Conservation (phyloP, 2,113 vertebrate species). For the Oostethus manadensis region DNA sequence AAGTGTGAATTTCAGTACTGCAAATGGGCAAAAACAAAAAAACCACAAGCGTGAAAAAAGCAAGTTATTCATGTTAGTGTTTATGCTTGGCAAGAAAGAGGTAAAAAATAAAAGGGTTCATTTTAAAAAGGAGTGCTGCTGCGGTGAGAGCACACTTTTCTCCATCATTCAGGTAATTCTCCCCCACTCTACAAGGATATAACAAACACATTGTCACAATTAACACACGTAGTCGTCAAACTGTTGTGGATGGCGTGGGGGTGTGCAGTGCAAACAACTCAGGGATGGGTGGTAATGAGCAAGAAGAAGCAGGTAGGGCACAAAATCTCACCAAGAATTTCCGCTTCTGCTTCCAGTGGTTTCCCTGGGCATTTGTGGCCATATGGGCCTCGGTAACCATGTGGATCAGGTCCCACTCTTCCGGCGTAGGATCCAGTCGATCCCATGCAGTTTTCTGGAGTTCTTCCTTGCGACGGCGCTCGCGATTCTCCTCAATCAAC, state of each 20-base stretch:
- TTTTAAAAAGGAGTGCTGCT: constrained; percentile 58
- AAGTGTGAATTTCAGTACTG: not conserved
- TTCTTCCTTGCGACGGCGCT: constrained; percentile 86
- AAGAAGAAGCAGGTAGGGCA: constrained; percentile 13
- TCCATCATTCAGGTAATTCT: constrained; percentile 71
- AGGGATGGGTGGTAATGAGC: constrained; percentile 14
- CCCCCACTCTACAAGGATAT: constrained; percentile 75
- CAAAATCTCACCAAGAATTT: constrained; percentile 90
- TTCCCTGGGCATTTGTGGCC: constrained; percentile 95
- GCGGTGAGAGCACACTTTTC: constrained; percentile 26
- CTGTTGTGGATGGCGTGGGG: not conserved
- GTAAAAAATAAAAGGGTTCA: constrained; percentile 49
- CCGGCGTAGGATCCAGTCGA: constrained; percentile 86
- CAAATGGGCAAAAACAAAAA: not conserved
- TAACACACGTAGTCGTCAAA: constrained; percentile 36
- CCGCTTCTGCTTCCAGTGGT: constrained; percentile 97
- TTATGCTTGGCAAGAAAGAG: constrained; percentile 26
- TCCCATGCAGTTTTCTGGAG: constrained; percentile 87
- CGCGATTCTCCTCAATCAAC: constrained; percentile 93
- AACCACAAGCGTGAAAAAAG: constrained; percentile 15
- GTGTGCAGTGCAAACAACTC: constrained; percentile 22
- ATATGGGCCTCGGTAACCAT: constrained; percentile 93
- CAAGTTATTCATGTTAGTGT: constrained; percentile 38
- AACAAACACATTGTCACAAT: constrained; percentile 70
- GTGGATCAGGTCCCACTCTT: constrained; percentile 95